Percentiles rank a stretch among this genome's conserved stretches.
Conservation (phyloP, 2,797 vertebrate species). For the Silurus lanzhouensis region DNA sequence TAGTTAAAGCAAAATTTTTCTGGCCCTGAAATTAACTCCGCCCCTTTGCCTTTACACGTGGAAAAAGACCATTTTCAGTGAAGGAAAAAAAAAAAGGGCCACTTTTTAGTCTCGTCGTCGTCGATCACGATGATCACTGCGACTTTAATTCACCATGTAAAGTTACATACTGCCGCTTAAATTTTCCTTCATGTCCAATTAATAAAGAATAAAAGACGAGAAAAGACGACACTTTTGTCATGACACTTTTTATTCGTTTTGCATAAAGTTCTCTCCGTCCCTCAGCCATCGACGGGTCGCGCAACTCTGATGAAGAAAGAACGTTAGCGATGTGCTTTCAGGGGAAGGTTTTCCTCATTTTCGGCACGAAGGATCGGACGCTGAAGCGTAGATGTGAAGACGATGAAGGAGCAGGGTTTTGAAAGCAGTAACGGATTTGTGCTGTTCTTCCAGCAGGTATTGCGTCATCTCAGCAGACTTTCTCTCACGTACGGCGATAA, state of each 20-base stretch:
- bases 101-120: not conserved
- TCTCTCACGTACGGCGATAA: not conserved
- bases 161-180: not conserved
- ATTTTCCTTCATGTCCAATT: not conserved
- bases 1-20: not conserved
- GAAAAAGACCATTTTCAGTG: not conserved
- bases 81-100: not conserved
- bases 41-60: not conserved
- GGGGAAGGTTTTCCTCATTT: no score
- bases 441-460: slow-evolving; percentile 73
- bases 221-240: no score
- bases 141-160: not conserved
- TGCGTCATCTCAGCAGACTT: slow-evolving; percentile 58
- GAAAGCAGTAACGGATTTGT: slow-evolving; percentile 55
- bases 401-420: slow-evolving; percentile 60
- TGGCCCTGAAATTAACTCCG: not conserved
- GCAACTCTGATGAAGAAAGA: no score
- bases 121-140: not conserved
- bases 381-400: slow-evolving; percentile 33
- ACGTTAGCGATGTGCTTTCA: no score
- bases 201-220: not conserved
- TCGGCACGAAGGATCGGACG: not conserved
- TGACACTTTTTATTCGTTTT: no score
- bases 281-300: no score
- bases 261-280: no score